Evolutionary conservation across 2,888 invertebrate genomes (phyloP).

Genomic region (Linyphia triangularis): DNA sequence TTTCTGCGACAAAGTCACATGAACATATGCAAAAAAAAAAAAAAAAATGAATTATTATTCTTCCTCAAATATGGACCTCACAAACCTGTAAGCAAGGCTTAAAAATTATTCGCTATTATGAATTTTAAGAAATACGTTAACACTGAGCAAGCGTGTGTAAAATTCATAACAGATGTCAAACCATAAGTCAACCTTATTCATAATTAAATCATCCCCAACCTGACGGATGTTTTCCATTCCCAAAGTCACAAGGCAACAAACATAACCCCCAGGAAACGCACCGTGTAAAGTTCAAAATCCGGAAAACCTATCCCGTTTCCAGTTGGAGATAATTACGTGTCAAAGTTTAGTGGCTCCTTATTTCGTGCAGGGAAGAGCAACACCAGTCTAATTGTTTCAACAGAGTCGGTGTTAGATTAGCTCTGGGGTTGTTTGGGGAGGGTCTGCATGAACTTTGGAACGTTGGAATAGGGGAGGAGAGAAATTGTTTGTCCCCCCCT

Average conservation of each 20-base stretch:
- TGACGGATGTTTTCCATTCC: not conserved
- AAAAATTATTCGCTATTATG: too few species aligned
- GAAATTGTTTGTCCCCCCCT: slow-evolving; percentile 28
- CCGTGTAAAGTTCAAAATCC: slow-evolving; percentile 41
- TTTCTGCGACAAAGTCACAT: too few species aligned
- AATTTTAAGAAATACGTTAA: too few species aligned
- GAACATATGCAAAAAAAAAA: too few species aligned
- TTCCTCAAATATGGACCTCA: too few species aligned
- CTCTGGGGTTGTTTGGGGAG: slow-evolving; percentile 2
- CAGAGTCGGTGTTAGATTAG: slow-evolving; percentile 59
- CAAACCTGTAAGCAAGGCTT: too few species aligned
- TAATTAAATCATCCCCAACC: slow-evolving; percentile 29
- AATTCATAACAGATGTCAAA: not conserved
- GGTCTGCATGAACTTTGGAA: not conserved
- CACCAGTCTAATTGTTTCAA: slow-evolving; percentile 69
- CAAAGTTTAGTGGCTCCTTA: slow-evolving; percentile 66
- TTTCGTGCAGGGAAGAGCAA: slow-evolving; percentile 45
- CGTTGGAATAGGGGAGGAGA: slow-evolving; percentile 12
- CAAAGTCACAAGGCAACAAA: slow-evolving; percentile 8
- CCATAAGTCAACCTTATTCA: slow-evolving; percentile 7
- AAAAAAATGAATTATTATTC: too few species aligned
- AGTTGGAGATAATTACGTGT: slow-evolving; percentile 63
- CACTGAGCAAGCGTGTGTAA: too few species aligned
- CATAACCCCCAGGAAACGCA: slow-evolving; percentile 37
- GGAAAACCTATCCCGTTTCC: slow-evolving; percentile 11